phyloP scores from a whole-genome alignment of 2,888 invertebrate genomes.

The Drosophila anomalipes region DNA sequence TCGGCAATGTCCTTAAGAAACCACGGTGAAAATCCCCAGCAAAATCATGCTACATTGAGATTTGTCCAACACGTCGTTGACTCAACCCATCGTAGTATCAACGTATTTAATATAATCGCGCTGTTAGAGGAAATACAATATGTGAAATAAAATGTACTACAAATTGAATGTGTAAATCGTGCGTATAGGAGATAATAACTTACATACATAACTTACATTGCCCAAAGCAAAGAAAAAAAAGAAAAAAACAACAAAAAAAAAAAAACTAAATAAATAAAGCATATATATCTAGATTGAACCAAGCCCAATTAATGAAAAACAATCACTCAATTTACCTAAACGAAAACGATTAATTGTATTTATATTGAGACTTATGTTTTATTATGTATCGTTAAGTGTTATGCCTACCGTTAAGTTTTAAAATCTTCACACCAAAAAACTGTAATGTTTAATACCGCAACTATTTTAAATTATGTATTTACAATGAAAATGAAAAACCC shows the following conservation, averaged over 20 bases:
- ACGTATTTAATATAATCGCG: slow-evolving; percentile 30
- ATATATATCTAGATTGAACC: slow-evolving; percentile 59
- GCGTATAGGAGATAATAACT: slow-evolving; percentile 10
- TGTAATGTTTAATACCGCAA: slow-evolving; percentile 43
- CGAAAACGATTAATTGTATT: slow-evolving; percentile 49
- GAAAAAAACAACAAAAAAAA: neutral
- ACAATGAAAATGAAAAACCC: neutral
- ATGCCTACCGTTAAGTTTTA: slow-evolving; percentile 81
- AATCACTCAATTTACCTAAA: slow-evolving; percentile 81
- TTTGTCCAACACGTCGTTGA: slow-evolving; percentile 74
- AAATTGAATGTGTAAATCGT: slow-evolving; percentile 27
- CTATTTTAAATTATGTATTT: slow-evolving; percentile 75
- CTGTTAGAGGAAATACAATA: slow-evolving; percentile 44
- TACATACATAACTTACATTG: slow-evolving; percentile 27
- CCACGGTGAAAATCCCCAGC: slow-evolving; percentile 24
- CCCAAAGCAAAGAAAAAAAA: slow-evolving; percentile 6
- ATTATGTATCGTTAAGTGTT: slow-evolving; percentile 72
- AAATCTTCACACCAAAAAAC: slow-evolving; percentile 40
- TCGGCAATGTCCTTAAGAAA: slow-evolving; percentile 22
- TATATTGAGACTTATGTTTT: slow-evolving; percentile 62
- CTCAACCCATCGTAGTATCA: slow-evolving; percentile 16
- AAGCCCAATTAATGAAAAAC: slow-evolving; percentile 75
- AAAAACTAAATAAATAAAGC: slow-evolving; percentile 1
- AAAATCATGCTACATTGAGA: slow-evolving; percentile 79
- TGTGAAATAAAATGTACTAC: slow-evolving; percentile 31